phyloP scores from a whole-genome alignment of 2,113 vertebrate species.

The Labrus mixtus region DNA sequence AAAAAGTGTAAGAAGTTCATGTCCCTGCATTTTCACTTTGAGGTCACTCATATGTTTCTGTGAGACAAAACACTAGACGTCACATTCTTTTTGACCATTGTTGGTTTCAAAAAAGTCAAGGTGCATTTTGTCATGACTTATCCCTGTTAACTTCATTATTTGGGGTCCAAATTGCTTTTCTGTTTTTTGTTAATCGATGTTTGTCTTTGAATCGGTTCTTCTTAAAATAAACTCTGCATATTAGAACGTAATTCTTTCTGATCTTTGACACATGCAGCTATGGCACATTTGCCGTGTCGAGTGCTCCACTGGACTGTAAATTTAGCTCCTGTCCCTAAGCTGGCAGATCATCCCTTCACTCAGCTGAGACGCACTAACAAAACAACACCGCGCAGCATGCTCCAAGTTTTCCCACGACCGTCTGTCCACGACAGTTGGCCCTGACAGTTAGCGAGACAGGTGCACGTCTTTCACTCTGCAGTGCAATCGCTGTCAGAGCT shows the following conservation, averaged over 20 bases:
- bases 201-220: not conserved
- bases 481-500: constrained; percentile 41
- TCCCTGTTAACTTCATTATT: not conserved
- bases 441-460: constrained; percentile 65
- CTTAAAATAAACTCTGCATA: constrained; percentile 14
- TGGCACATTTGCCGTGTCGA: constrained; percentile 43
- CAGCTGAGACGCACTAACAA: constrained; percentile 61
- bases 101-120: not conserved
- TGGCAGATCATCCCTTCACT: constrained; percentile 55
- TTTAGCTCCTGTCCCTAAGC: constrained; percentile 64
- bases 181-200: not conserved
- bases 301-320: constrained; percentile 47
- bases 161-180: not conserved
- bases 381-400: constrained; percentile 55
- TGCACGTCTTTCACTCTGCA: constrained; percentile 61
- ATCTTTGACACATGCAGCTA: constrained; percentile 25
- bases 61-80: too few relatives aligned
- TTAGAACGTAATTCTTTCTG: constrained; percentile 14
- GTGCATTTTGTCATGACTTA: not conserved
- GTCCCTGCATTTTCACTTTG: not conserved
- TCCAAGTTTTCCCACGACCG: constrained; percentile 74
- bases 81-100: too few relatives aligned
- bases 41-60: not conserved
- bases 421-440: constrained; percentile 72
- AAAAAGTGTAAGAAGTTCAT: not conserved